Conservation (phyloP, 2,113 vertebrate species). For the Theristicus caerulescens region DNA sequence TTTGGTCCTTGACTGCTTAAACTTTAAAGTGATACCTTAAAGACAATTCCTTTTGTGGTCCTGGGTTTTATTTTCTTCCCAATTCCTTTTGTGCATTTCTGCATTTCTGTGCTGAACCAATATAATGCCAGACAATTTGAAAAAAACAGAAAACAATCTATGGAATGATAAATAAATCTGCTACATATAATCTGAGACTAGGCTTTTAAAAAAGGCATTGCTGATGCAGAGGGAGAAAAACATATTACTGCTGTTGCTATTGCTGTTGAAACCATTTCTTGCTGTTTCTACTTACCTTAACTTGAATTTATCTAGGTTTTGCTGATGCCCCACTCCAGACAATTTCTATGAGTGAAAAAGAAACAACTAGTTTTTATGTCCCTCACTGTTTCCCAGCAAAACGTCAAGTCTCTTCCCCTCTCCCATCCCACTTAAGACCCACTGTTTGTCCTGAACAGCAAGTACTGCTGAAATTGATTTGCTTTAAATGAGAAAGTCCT, state of each 20-base stretch:
- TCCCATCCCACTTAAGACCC: not conserved
- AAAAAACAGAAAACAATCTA: not conserved
- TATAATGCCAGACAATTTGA: not conserved
- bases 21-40: not conserved
- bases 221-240: not conserved
- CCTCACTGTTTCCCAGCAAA: not conserved
- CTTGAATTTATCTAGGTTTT: not conserved
- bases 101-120: not conserved
- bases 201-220: not conserved
- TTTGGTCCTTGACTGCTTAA: not conserved
- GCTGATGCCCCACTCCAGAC: not conserved
- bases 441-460: not conserved
- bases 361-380: accelerated
- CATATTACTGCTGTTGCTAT: not conserved
- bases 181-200: not conserved
- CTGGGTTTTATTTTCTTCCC: not conserved
- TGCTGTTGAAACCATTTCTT: not conserved
- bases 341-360: not conserved
- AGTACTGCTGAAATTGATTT: not conserved
- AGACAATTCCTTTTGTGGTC: not conserved
- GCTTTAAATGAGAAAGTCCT: conserved; percentile 5
- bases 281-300: not conserved
- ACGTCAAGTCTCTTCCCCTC: not conserved
- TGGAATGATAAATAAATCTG: conserved; percentile 42
- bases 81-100: not conserved